phyloP scores from a whole-genome alignment of 2,797 vertebrate genomes.

The Rhinella marina region DNA sequence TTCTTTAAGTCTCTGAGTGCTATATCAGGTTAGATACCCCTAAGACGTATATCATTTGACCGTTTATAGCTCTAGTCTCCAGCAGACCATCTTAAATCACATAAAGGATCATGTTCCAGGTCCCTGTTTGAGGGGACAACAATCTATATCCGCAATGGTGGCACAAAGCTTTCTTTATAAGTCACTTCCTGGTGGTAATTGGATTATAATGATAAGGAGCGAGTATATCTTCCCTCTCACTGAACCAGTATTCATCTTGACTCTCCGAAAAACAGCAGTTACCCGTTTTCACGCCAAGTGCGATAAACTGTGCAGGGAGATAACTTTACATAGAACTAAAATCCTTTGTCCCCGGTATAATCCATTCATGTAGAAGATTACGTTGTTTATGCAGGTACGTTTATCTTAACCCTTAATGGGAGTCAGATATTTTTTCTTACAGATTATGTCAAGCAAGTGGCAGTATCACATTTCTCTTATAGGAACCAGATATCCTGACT shows the following conservation, averaged over 20 bases:
- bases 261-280: slow-evolving; percentile 35
- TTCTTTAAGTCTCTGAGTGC: neutral
- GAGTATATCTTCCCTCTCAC: slow-evolving; percentile 32
- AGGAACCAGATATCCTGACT: neutral
- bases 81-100: neutral
- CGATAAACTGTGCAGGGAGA: slow-evolving; percentile 40
- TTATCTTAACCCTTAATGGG: slow-evolving; percentile 42
- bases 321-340: slow-evolving; percentile 51
- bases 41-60: neutral
- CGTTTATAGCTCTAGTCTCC: neutral
- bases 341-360: slow-evolving; percentile 50
- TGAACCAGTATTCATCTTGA: slow-evolving; percentile 17
- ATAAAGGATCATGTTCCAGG: neutral
- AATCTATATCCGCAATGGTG: neutral
- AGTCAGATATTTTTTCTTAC: neutral
- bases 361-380: slow-evolving; percentile 25
- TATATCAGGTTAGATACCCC: neutral
- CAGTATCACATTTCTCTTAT: neutral
- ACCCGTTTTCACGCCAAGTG: slow-evolving; percentile 44
- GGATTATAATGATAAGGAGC: slow-evolving; percentile 61
- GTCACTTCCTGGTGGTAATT: slow-evolving; percentile 56
- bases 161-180: slow-evolving; percentile 53
- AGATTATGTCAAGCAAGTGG: neutral
- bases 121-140: slow-evolving; percentile 15
- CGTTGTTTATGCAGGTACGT: slow-evolving; percentile 27